phyloP scores from a whole-genome alignment of 1,140 invertebrate genomes.

The Mycetomoellerius zeteki region DNA sequence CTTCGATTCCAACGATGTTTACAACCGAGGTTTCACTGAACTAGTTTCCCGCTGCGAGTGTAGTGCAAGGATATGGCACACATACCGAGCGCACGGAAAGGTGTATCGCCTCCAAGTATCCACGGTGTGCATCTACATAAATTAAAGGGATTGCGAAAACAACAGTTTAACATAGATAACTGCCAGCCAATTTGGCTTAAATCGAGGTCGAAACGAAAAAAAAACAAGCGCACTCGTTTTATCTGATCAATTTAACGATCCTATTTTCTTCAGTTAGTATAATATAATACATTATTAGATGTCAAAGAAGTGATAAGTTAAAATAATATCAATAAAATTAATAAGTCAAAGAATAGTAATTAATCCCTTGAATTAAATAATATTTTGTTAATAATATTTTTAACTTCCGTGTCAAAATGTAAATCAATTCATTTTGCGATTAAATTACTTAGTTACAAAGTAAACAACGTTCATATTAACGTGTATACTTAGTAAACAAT shows the following conservation, averaged over 20 bases:
- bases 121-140: conserved; percentile 37
- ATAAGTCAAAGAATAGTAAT: no score
- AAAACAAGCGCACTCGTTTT: neutral
- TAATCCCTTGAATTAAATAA: no score
- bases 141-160: conserved; percentile 46
- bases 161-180: conserved; percentile 50
- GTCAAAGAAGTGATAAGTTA: no score
- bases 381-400: no score
- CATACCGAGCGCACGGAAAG: conserved; percentile 58
- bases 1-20: conserved; percentile 71
- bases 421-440: no score
- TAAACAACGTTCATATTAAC: no score
- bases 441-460: no score
- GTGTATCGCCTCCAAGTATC: conserved; percentile 28
- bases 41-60: conserved; percentile 73
- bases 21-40: conserved; percentile 76
- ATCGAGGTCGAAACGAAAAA: conserved; percentile 27
- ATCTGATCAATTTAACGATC: conserved; percentile 4
- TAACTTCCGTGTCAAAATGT: no score
- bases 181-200: conserved; percentile 40
- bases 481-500: no score
- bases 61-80: conserved; percentile 76
- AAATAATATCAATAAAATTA: no score
- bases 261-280: neutral
- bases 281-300: neutral